phyloP scores from a whole-genome alignment of 2,888 invertebrate species.

The Lissocephala sabroskyi region DNA sequence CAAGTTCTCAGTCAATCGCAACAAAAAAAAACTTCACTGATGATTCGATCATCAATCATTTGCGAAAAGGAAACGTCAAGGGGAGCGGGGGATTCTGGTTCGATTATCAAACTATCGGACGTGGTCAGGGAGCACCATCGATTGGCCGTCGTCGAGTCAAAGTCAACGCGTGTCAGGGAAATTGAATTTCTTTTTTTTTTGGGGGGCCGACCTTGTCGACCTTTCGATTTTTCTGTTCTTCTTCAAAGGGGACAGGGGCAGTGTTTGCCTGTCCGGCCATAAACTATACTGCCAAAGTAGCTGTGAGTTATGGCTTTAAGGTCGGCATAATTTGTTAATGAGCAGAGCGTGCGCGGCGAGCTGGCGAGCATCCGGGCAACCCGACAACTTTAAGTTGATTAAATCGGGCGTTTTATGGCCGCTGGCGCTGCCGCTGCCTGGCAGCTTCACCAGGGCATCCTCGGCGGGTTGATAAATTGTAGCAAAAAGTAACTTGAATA shows the following conservation, averaged over 20 bases:
- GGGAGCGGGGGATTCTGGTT: conserved; percentile 23
- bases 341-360: neutral
- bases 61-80: too few relatives aligned
- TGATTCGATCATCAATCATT: conserved; percentile 53
- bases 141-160: too few relatives aligned
- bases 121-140: too few relatives aligned
- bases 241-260: too few relatives aligned
- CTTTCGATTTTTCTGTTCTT: too few relatives aligned
- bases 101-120: conserved; percentile 29
- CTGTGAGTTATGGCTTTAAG: conserved; percentile 40
- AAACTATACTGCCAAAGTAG: neutral
- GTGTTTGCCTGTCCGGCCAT: neutral
- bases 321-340: conserved; percentile 5
- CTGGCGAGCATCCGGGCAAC: too few relatives aligned
- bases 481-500: conserved; percentile 38
- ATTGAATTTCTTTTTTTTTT: too few relatives aligned
- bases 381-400: conserved; percentile 45
- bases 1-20: too few relatives aligned
- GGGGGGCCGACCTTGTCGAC: too few relatives aligned
- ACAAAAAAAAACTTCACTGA: neutral
- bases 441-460: neutral
- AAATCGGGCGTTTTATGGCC: conserved; percentile 62
- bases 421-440: too few relatives aligned
- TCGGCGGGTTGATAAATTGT: conserved; percentile 52
- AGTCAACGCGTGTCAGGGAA: too few relatives aligned